phyloP scores from a whole-genome alignment of 2,797 vertebrate genomes.

The Pitangus sulphuratus region DNA sequence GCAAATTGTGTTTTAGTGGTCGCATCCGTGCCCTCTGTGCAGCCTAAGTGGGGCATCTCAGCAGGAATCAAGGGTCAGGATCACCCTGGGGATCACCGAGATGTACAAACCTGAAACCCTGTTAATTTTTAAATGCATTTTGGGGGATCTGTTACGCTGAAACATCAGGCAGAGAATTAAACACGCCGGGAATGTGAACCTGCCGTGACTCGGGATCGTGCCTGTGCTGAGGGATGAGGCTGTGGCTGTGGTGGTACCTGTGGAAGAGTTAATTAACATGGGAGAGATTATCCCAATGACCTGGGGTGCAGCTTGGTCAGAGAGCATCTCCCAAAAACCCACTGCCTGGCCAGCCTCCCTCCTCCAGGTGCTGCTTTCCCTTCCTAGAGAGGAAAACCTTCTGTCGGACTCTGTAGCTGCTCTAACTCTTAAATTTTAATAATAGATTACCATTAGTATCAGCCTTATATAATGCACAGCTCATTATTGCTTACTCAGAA shows the following conservation, averaged over 20 bases:
- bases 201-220: fast-evolving
- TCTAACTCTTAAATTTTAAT: slow-evolving; percentile 36
- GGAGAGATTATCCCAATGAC: neutral
- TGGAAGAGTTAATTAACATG: neutral
- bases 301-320: neutral
- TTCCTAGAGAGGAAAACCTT: neutral
- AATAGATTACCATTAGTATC: slow-evolving; percentile 67
- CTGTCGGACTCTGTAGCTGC: neutral
- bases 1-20: fast-evolving
- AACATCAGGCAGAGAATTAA: neutral
- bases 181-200: fast-evolving
- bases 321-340: neutral
- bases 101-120: neutral
- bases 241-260: neutral
- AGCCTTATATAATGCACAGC: slow-evolving; percentile 64
- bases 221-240: neutral
- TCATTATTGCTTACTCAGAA: slow-evolving; percentile 71
- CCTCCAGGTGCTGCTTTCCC: neutral
- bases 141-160: neutral
- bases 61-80: neutral
- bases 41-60: neutral
- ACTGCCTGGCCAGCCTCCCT: neutral
- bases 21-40: neutral
- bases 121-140: neutral
- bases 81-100: neutral